phyloP scores from a whole-genome alignment of 2,797 vertebrate species.

The Acomys russatus region DNA sequence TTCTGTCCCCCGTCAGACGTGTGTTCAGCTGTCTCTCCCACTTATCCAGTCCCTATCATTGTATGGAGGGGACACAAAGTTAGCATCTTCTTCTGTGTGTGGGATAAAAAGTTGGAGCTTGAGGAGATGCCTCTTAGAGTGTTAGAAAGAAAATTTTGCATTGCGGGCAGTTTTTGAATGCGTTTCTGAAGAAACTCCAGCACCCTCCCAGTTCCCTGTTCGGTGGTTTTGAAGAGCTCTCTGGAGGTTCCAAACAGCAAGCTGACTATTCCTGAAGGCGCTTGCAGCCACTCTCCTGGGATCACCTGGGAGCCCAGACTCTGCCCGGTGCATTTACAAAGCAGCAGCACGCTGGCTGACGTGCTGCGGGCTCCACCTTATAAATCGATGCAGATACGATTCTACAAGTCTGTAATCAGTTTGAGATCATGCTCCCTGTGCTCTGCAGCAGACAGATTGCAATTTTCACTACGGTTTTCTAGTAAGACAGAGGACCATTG shows the following conservation, averaged over 20 bases:
- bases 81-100: neutral
- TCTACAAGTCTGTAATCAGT: constrained; percentile 76
- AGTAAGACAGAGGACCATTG: constrained; percentile 63
- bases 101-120: neutral
- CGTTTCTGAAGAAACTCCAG: neutral
- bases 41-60: neutral
- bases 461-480: constrained; percentile 77
- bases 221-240: neutral
- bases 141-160: neutral
- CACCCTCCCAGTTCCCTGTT: neutral
- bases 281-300: neutral
- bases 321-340: neutral
- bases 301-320: neutral
- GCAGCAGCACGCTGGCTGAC: neutral
- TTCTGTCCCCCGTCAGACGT: neutral
- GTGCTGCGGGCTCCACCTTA: constrained; percentile 42
- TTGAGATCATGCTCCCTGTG: constrained; percentile 71
- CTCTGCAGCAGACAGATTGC: constrained; percentile 69
- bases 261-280: neutral
- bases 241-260: neutral
- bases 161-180: neutral
- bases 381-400: constrained; percentile 79
- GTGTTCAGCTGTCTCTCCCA: neutral
- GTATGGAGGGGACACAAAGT: constrained; percentile 35
- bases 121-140: neutral